Conservation (phyloP, 2,113 vertebrate species). For the Morone saxatilis region DNA sequence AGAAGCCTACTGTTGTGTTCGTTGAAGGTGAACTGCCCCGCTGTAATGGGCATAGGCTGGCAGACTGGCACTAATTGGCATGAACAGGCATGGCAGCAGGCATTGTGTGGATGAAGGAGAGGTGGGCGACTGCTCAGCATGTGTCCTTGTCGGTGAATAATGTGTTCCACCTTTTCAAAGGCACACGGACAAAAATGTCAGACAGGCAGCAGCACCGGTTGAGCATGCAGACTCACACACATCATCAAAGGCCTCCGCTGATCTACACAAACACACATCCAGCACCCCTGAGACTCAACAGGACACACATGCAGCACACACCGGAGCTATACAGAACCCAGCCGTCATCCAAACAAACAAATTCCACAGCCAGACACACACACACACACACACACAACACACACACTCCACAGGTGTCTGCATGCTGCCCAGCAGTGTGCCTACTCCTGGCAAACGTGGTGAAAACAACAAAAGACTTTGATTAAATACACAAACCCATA, state of each 20-base stretch:
- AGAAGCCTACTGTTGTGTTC: slow-evolving; percentile 19
- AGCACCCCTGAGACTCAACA: slow-evolving; percentile 49
- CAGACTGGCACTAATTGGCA: slow-evolving; percentile 65
- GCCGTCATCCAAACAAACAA: slow-evolving; percentile 32
- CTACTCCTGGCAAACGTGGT: neutral
- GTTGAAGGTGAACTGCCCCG: slow-evolving; percentile 36
- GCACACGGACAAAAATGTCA: slow-evolving; percentile 57
- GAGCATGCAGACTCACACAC: slow-evolving; percentile 19
- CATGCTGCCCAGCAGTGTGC: slow-evolving; percentile 35
- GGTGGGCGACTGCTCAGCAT: slow-evolving; percentile 65
- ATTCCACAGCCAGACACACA: slow-evolving; percentile 33
- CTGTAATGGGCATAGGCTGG: slow-evolving; percentile 43
- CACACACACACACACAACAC: slow-evolving; percentile 18
- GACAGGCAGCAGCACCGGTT: slow-evolving; percentile 26
- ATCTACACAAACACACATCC: slow-evolving; percentile 27
- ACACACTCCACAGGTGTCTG: slow-evolving; percentile 48
- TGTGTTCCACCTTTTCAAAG: slow-evolving; percentile 71
- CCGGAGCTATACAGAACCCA: neutral
- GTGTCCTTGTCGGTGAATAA: slow-evolving; percentile 71
- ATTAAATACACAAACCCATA: slow-evolving; percentile 23
- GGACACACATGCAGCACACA: slow-evolving; percentile 31
- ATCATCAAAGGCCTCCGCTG: slow-evolving; percentile 42
- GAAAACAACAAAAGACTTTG: slow-evolving; percentile 26
- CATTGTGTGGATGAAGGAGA: slow-evolving; percentile 62
- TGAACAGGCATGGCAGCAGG: slow-evolving; percentile 50